These are phyloP conservation scores for Agrotis clavis DNA, from an alignment of 2,888 invertebrate species.

Conservation along the genomic window DNA sequence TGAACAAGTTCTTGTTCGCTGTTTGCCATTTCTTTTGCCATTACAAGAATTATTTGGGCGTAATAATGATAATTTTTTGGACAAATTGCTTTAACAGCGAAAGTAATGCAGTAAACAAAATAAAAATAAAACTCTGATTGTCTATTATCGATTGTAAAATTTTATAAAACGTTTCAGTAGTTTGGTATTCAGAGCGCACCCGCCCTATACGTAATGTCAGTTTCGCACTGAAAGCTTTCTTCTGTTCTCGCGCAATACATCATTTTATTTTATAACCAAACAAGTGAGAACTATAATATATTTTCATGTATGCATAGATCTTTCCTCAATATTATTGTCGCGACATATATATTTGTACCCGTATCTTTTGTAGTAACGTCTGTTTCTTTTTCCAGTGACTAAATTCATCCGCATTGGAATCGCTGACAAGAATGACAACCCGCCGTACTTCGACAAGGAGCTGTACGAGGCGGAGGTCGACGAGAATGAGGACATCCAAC, in stretches of 20 bases:
- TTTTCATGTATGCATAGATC: slow-evolving; percentile 16
- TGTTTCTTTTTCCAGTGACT: slow-evolving; percentile 94
- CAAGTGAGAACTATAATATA: slow-evolving; percentile 32
- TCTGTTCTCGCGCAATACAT: slow-evolving; percentile 65
- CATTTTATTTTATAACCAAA: slow-evolving; percentile 60
- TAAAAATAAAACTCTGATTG: slow-evolving; percentile 43
- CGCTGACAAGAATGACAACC: slow-evolving; percentile 99
- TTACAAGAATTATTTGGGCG: slow-evolving; percentile 72
- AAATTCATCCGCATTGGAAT: slow-evolving; percentile 99
- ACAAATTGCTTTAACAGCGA: slow-evolving; percentile 66
- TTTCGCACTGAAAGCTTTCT: slow-evolving; percentile 69
- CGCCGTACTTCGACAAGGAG: slow-evolving; percentile 99
- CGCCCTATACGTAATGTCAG: slow-evolving; percentile 50
- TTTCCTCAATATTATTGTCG: slow-evolving; percentile 17
- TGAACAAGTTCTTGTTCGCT: slow-evolving; percentile 64
- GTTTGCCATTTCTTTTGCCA: slow-evolving; percentile 70
- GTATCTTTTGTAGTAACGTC: slow-evolving; percentile 38
- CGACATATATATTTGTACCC: slow-evolving; percentile 22
- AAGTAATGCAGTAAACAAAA: slow-evolving; percentile 54
- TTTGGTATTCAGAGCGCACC: slow-evolving; percentile 49
- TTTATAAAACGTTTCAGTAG: slow-evolving; percentile 38
- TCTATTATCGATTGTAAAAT: slow-evolving; percentile 33
- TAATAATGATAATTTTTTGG: slow-evolving; percentile 71
- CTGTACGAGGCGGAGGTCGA: slow-evolving; percentile 99
- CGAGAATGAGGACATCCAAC: slow-evolving; percentile 99